Evolutionary conservation across 2,113 vertebrate genomes (phyloP).

Genomic region (Atractosteus spatula): DNA sequence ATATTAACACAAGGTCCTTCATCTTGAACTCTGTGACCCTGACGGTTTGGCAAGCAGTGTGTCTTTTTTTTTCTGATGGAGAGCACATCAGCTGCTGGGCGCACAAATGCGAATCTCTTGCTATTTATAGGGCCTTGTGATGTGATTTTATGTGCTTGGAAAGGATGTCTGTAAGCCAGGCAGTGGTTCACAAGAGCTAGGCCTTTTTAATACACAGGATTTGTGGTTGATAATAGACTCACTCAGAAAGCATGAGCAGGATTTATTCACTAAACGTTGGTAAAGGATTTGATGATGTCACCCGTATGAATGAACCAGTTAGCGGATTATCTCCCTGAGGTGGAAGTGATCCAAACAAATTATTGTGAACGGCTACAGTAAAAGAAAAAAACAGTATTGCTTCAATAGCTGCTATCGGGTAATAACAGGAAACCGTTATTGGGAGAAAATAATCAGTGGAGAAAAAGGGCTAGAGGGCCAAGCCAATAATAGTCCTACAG

Average conservation of each 20-base stretch:
- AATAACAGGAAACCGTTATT: background rate
- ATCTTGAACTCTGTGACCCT: background rate
- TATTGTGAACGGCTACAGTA: conserved; percentile 49
- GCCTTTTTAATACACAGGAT: conserved; percentile 58
- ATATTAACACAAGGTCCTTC: background rate
- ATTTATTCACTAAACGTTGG: conserved; percentile 70
- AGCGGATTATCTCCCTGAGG: conserved; percentile 59
- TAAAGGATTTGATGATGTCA: conserved; percentile 72
- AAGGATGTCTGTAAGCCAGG: conserved; percentile 30
- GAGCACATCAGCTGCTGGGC: background rate
- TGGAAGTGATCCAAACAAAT: conserved; percentile 68
- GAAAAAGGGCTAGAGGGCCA: conserved; percentile 4
- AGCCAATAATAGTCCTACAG: background rate
- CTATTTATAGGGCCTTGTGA: background rate
- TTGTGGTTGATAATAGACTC: conserved; percentile 66
- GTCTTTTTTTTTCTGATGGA: conserved; percentile 5
- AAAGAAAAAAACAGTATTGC: background rate
- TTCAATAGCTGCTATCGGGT: background rate
- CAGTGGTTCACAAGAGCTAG: conserved; percentile 26
- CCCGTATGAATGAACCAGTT: conserved; percentile 71
- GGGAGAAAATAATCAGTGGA: background rate
- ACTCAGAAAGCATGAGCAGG: conserved; percentile 72
- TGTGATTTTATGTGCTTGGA: conserved; percentile 19
- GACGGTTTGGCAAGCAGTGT: background rate
- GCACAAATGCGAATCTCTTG: background rate